Conservation (phyloP, 2,888 invertebrate species). For the Phragmatobia fuliginosa region DNA sequence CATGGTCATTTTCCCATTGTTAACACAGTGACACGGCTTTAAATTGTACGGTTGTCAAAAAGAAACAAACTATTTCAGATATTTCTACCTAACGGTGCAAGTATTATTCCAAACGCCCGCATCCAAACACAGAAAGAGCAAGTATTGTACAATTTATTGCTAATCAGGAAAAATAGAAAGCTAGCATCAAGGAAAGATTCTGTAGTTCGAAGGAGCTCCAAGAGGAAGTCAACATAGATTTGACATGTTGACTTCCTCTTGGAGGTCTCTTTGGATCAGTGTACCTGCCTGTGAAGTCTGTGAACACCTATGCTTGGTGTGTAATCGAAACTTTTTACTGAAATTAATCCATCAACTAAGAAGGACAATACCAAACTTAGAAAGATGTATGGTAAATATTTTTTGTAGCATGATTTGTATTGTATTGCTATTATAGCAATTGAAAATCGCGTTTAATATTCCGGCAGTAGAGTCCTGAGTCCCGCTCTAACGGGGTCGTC, state of each 20-base stretch:
- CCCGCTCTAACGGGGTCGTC: slow-evolving; percentile 79
- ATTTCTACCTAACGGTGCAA: neutral
- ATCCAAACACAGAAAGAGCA: neutral
- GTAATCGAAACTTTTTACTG: neutral
- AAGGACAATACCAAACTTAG: neutral
- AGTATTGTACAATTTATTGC: neutral
- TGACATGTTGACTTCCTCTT: neutral
- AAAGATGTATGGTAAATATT: neutral
- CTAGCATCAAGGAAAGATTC: neutral
- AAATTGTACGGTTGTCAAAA: neutral
- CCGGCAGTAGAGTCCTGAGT: slow-evolving; percentile 81
- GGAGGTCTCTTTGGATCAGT: too few relatives aligned
- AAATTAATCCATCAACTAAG: neutral
- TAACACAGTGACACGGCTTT: neutral
- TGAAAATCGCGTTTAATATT: slow-evolving; percentile 70
- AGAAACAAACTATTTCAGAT: neutral
- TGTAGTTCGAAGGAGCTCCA: too few relatives aligned
- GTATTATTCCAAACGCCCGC: neutral
- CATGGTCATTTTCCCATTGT: neutral
- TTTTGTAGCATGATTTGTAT: neutral
- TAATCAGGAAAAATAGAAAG: neutral
- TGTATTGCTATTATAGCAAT: slow-evolving; percentile 28
- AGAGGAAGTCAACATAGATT: too few relatives aligned
- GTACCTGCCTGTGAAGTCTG: neutral
- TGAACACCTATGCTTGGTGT: neutral